Evolutionary conservation across 2,888 invertebrate genomes (phyloP).

Genomic region (Ectemnius continuus): DNA sequence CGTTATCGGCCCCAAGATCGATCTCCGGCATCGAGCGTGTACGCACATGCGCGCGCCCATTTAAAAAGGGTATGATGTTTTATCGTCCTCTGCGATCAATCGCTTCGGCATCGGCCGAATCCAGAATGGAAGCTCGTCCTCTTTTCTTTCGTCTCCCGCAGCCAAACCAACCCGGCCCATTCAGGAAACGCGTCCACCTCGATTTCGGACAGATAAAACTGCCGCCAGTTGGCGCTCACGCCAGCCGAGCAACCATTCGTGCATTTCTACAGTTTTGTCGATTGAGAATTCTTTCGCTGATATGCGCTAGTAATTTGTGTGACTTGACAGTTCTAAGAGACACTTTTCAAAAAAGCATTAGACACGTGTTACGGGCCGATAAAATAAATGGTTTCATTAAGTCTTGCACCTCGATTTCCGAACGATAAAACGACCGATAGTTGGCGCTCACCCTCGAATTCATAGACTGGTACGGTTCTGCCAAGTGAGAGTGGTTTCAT

Average conservation of each 20-base stretch:
- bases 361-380: no score
- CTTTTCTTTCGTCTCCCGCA: conserved; percentile 29
- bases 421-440: conserved; percentile 14
- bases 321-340: no score
- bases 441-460: no score
- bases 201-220: conserved; percentile 40
- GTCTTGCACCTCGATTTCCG: conserved; percentile 38
- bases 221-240: not conserved
- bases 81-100: conserved; percentile 58
- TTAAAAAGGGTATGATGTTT: conserved; percentile 56
- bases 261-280: no score
- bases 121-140: conserved; percentile 44
- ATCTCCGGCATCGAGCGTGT: conserved; percentile 50
- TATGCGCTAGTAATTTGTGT: no score
- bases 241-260: no score
- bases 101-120: conserved; percentile 33
- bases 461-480: no score
- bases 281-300: no score
- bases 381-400: no score
- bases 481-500: no score
- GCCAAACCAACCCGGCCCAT: conserved; percentile 1
- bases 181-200: conserved; percentile 51
- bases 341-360: no score
- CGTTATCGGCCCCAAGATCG: conserved; percentile 42
- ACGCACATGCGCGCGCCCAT: conserved; percentile 54